Conservation (phyloP, 2,888 invertebrate genomes). For the Acanthosepion esculentum region DNA sequence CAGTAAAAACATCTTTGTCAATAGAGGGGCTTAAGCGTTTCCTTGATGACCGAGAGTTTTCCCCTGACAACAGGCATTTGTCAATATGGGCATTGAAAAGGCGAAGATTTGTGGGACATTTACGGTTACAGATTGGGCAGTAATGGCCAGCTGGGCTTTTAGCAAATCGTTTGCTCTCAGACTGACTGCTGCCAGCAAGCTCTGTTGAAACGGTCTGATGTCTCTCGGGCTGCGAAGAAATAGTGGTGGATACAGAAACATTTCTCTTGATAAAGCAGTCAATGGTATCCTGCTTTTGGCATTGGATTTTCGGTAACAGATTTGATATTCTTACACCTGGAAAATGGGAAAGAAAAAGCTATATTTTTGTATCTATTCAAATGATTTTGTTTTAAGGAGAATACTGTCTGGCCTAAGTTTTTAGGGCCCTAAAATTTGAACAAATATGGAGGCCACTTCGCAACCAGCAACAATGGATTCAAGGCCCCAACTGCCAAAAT, state of each 20-base stretch:
- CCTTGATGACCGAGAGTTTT: background rate
- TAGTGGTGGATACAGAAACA: too few relatives aligned
- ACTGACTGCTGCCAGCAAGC: background rate
- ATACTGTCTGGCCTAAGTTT: too few relatives aligned
- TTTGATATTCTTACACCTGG: slow-evolving; percentile 67
- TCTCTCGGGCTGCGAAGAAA: background rate
- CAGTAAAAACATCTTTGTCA: background rate
- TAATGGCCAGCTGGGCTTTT: slow-evolving; percentile 42
- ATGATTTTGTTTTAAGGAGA: background rate
- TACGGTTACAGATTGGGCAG: slow-evolving; percentile 38
- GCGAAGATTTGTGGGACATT: slow-evolving; percentile 14
- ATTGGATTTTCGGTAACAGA: slow-evolving; percentile 55
- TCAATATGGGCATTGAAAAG: slow-evolving; percentile 43
- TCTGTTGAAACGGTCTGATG: background rate
- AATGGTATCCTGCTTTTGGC: slow-evolving; percentile 61
- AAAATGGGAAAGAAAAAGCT: slow-evolving; percentile 44
- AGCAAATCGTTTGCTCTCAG: background rate
- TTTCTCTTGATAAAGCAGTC: slow-evolving; percentile 59
- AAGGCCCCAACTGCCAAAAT: too few relatives aligned
- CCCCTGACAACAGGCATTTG: slow-evolving; percentile 9
- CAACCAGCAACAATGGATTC: too few relatives aligned
- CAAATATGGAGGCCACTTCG: too few relatives aligned
- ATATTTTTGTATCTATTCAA: background rate
- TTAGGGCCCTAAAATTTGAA: too few relatives aligned
- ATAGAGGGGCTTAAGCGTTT: background rate